phyloP scores from a whole-genome alignment of 35 echinoderm and acorn worm species.

The Anneissia japonica region DNA sequence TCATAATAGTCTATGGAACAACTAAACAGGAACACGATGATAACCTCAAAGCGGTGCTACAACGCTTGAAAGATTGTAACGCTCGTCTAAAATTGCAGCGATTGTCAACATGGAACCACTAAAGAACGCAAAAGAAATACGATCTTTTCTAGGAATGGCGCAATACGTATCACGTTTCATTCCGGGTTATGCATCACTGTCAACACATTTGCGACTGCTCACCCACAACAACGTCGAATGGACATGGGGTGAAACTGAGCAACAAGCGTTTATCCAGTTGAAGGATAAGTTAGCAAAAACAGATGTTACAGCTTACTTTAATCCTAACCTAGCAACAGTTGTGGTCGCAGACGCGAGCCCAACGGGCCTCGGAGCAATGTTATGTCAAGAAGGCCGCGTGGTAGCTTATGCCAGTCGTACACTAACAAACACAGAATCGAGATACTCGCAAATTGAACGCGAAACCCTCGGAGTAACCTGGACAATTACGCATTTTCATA shows the following conservation, averaged over 20 bases:
- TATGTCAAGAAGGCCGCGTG: no score
- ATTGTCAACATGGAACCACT: constrained; percentile 24
- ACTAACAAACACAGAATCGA: no score
- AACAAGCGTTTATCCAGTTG: constrained; percentile 6
- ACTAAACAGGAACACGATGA: constrained; percentile 31
- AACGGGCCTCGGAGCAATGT: no score
- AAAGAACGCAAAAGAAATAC: no score
- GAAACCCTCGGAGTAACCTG: no score
- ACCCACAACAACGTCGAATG: constrained; percentile 34
- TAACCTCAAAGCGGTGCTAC: constrained; percentile 44
- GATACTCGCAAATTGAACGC: no score
- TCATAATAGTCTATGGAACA: constrained; percentile 56
- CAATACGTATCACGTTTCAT: constrained; percentile 25
- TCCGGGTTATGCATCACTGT: constrained; percentile 27
- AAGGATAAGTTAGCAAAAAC: constrained; percentile 35
- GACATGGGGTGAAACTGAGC: constrained; percentile 26
- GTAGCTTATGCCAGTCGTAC: no score
- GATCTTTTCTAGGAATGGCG: neutral
- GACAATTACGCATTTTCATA: no score
- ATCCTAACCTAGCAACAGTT: constrained; percentile 28
- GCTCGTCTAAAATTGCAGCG: constrained; percentile 33
- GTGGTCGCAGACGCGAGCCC: constrained; percentile 1
- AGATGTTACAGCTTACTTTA: constrained; percentile 43
- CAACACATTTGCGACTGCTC: constrained; percentile 21
- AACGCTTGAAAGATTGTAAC: constrained; percentile 27